Conservation (phyloP, 92 coral and sea anemone genomes). For the Porites divaricata region DNA sequence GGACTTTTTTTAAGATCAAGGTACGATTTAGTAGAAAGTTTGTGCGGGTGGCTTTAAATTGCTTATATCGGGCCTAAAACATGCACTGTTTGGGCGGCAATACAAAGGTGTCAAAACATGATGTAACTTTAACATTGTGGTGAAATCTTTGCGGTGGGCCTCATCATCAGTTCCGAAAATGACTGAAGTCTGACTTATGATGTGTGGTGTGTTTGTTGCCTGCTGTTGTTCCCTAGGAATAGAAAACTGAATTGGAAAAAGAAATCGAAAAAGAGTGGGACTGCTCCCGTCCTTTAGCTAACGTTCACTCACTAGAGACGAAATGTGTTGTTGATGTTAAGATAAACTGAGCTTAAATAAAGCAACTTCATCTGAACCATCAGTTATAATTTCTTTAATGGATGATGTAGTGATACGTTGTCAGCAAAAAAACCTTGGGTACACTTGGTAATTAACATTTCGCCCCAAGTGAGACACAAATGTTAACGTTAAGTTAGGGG, state of each 20-base stretch:
- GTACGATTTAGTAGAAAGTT: no score
- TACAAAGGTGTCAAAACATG: neutral
- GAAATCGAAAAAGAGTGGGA: neutral
- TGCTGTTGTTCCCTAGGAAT: no score
- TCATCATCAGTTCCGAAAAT: neutral
- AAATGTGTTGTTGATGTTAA: neutral
- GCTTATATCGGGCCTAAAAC: no score
- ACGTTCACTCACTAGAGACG: neutral
- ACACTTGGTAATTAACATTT: no score
- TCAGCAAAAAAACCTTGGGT: neutral
- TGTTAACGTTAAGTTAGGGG: no score
- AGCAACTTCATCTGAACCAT: neutral
- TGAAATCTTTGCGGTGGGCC: neutral
- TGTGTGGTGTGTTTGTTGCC: no score
- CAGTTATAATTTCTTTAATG: no score
- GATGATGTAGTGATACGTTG: neutral
- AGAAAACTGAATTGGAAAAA: no score
- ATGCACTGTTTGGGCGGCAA: no score
- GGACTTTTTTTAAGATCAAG: no score
- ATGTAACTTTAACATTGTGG: slow-evolving; percentile 13
- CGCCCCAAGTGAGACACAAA: no score
- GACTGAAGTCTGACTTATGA: neutral
- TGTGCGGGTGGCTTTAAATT: no score
- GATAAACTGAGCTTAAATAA: neutral
- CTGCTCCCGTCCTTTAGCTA: neutral